Conservation (phyloP, 2,888 invertebrate genomes). For the Sceliomorpha sp. region DNA sequence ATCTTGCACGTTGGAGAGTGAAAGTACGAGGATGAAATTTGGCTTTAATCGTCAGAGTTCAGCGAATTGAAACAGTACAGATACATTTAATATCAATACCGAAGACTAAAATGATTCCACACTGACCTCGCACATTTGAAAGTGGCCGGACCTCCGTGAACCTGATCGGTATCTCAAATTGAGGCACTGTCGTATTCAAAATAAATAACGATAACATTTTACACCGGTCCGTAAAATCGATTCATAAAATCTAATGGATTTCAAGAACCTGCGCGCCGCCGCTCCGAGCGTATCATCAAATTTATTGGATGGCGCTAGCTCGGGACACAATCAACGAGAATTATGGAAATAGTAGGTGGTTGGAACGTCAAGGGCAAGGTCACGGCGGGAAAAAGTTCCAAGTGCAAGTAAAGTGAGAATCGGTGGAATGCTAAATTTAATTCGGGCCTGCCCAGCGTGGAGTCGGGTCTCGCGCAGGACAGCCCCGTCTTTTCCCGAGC, state of each 20-base stretch:
- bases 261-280: slow-evolving; percentile 4
- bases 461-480: slow-evolving; percentile 63
- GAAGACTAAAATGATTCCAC: slow-evolving; percentile 32
- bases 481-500: slow-evolving; percentile 48
- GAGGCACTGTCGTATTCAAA: slow-evolving; percentile 20
- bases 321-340: slow-evolving; percentile 14
- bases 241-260: slow-evolving; percentile 27
- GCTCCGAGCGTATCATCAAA: slow-evolving; percentile 15
- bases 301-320: slow-evolving; percentile 22
- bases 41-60: slow-evolving; percentile 7
- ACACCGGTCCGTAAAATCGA: slow-evolving; percentile 23
- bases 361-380: slow-evolving; percentile 45
- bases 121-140: slow-evolving; percentile 51
- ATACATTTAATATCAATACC: slow-evolving; percentile 22
- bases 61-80: slow-evolving; percentile 3
- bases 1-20: slow-evolving; percentile 6
- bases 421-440: slow-evolving; percentile 73
- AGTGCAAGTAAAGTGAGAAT: slow-evolving; percentile 69
- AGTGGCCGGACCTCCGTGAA: slow-evolving; percentile 27
- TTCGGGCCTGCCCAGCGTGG: slow-evolving; percentile 61
- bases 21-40: slow-evolving; percentile 5
- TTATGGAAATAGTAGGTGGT: slow-evolving; percentile 38
- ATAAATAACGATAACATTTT: slow-evolving; percentile 36
- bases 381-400: slow-evolving; percentile 40
- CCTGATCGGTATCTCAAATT: slow-evolving; percentile 24